phyloP scores from a whole-genome alignment of 2,888 invertebrate genomes.

The Eucriotettix oculatus region DNA sequence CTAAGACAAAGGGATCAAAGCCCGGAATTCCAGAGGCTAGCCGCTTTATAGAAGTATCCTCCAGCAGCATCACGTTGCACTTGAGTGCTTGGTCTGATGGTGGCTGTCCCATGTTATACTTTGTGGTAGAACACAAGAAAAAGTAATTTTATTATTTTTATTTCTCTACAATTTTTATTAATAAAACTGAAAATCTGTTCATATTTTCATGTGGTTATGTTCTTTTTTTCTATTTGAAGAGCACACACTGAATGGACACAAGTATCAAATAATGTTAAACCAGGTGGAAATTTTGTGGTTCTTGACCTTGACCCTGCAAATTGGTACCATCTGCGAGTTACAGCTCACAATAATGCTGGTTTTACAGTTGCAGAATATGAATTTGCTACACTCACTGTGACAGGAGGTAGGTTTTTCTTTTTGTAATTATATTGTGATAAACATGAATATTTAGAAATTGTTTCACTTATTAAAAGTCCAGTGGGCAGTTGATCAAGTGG shows the following conservation, averaged over 20 bases:
- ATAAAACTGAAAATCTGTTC: background rate
- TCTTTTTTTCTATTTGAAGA: conserved; percentile 27
- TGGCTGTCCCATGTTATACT: conserved; percentile 89
- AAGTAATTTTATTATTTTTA: conserved; percentile 38
- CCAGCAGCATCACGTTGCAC: conserved; percentile 83
- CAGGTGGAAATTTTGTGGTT: conserved; percentile 78
- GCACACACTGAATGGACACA: conserved; percentile 83
- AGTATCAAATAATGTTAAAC: conserved; percentile 83
- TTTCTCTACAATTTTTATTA: background rate
- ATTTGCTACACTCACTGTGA: conserved; percentile 84
- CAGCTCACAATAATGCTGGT: conserved; percentile 89
- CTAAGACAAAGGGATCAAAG: conserved; percentile 83
- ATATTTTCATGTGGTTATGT: background rate
- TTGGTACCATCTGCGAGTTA: conserved; percentile 84
- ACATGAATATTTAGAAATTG: background rate
- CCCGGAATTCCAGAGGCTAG: conserved; percentile 83
- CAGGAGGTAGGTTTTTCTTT: conserved; percentile 57
- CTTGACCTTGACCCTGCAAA: conserved; percentile 83
- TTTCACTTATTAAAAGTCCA: too few species aligned
- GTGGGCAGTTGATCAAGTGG: too few species aligned
- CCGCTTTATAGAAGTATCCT: conserved; percentile 80
- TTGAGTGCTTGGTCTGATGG: conserved; percentile 88
- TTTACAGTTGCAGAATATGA: conserved; percentile 90
- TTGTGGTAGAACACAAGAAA: conserved; percentile 87
- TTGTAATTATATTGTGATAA: background rate